Evolutionary conservation across 2,888 invertebrate species (phyloP), one percentile per base, ranked within the genome.

Genomic region (Diabrotica balteata): DNA sequence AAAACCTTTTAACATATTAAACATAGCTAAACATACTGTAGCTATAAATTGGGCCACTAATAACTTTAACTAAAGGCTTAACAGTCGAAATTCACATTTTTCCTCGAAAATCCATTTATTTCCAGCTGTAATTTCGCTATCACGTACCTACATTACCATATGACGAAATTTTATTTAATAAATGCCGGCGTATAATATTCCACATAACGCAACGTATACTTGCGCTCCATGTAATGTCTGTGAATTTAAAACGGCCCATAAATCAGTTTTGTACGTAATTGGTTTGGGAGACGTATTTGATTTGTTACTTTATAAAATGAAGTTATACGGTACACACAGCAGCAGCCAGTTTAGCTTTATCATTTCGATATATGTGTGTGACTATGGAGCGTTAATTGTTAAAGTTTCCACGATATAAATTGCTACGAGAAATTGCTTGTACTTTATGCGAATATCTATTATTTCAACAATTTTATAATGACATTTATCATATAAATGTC

Each of bases 241-340:
- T 63, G 69, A 73, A 74, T 74, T 72, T 73, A 73, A 72, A 72
- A 67, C 68, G 61, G 66, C 70, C 70, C 72, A 73, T 72, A 74
- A 72, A 74, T 75, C 73, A 72, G 69, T 71, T 72, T 69, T 67
- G 54, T 44, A 11, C 55, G 17, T 63, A 63, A 63, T 63, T 55
- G 55, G 55, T 63, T 54, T 55, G 54, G 45, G 54, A 63, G 62
- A 63, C 55, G 49, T 42, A 55, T 63, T 62, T 62, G 61, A 62
- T 62, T 62, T 62, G 61, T 62, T 62, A 46, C 61, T 53, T 45
- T 43, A 43, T 55, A 55, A 22, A 60, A 60, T 44, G 52, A 46
- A 44, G 43, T 60, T 51, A 51, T 22, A 8, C 7, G 11, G n/a
- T 44, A 60, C 51, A 9, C 3, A 43, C 9, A 8, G 11, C 58